Percentiles rank a stretch among this genome's conserved stretches.
These are phyloP conservation scores for Sesamia nonagrioides DNA, from an alignment of 1,140 invertebrate species.

Conservation along the genomic window DNA sequence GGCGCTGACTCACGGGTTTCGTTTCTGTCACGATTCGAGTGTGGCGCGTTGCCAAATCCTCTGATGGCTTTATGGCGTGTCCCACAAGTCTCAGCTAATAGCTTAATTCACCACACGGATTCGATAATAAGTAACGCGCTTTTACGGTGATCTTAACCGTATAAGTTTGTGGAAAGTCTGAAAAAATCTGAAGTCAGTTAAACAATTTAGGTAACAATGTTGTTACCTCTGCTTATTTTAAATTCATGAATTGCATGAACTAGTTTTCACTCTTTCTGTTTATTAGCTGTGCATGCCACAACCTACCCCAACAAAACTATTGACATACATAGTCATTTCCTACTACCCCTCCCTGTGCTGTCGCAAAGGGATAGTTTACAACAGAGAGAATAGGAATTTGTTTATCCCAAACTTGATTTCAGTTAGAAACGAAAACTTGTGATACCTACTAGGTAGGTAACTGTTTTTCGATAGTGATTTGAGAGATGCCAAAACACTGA, in stretches of 20 bases:
- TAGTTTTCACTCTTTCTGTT: background rate
- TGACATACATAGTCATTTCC: too few species aligned
- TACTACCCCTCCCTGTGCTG: too few species aligned
- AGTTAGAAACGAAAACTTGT: background rate
- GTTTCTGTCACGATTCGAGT: constrained; percentile 64
- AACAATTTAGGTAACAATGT: background rate
- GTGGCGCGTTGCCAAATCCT: constrained; percentile 77
- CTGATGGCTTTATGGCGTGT: constrained; percentile 69
- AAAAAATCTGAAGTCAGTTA: background rate
- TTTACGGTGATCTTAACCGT: constrained; percentile 21
- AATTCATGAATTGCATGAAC: background rate
- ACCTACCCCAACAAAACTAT: constrained; percentile 24
- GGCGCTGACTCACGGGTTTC: constrained; percentile 77
- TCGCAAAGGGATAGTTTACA: too few species aligned
- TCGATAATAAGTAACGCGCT: constrained; percentile 21
- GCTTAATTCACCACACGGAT: constrained; percentile 60
- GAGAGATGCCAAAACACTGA: too few species aligned
- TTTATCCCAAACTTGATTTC: background rate
- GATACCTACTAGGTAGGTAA: too few species aligned
- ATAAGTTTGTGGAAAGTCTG: background rate
- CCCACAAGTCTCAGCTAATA: constrained; percentile 64
- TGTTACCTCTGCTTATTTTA: background rate
- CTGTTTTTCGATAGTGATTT: too few species aligned
- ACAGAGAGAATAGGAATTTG: too few species aligned
- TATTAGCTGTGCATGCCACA: background rate